Base-by-base conservation (phyloP, 2,113 vertebrate genomes). In the Enhydra lutris region DNA sequence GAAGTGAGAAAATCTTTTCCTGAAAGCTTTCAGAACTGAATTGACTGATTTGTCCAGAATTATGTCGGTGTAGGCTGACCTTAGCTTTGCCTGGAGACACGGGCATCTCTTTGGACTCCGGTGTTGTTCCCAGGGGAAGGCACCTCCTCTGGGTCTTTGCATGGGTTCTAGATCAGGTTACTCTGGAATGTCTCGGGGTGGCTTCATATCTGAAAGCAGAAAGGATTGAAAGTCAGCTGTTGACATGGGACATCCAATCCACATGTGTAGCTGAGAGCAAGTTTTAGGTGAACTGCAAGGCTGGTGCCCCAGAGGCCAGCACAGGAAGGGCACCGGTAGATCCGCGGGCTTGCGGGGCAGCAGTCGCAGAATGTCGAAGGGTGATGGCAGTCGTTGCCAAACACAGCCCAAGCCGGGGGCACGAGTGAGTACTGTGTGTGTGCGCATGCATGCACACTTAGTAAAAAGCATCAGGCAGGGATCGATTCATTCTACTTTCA, bases 391-490 rank as follows among this genome's bases (percentile, higher is more conserved):
- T 78, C 59, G 15, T 9, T 39, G 63, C 34, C 4, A 24, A 71
- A 36, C 4, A 39, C 26, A 57, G 3, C 6, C 1, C 8, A 47
- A n/a, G 50, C 59, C 76, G 20, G 18, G 84, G 50, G 50, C 23
- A 2, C 7, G 20, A 71, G 39, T 1, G 5, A 17, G 26, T n/a
- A 18, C 39, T 6, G 74, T 4, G 83, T 15, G 39, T 8, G 21
- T 8, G 55, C 4, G 21, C 4, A 15, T 4, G 34, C 24, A 17
- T 24, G 20, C 2, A 0, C 4, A 9, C 42, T 6, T 4, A 1
- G 5, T 34, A 57, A 45, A 67, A 85, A 34, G 2, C 74, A 65
- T 57, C 3, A 0, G 34, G 61, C 34, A 39, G n/a, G 50, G n/a
- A 67, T 20, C 26, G n/a, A 61, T 18, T 39, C 47, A 2, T 36